Evolutionary conservation across 2,113 vertebrate species (phyloP).

Genomic region (Scytalopus superciliaris): DNA sequence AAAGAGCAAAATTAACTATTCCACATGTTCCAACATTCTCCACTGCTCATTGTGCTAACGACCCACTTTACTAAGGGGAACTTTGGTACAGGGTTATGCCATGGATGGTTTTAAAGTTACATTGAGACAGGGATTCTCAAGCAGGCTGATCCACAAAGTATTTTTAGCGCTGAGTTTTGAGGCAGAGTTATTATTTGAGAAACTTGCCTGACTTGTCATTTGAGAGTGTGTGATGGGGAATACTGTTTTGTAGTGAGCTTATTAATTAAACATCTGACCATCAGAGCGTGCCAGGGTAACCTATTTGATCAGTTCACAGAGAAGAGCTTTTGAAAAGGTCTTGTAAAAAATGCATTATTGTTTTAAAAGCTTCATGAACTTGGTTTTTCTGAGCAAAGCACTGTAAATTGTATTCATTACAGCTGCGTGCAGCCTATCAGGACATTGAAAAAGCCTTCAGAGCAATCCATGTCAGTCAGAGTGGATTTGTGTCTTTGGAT

Average conservation of each 20-base stretch:
- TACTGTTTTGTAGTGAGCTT: constrained; percentile 21
- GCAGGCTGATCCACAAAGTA: not conserved
- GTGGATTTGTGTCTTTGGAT: constrained; percentile 73
- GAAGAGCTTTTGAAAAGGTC: not conserved
- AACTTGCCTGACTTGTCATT: constrained; percentile 53
- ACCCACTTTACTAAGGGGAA: not conserved
- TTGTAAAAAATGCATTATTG: constrained; percentile 37
- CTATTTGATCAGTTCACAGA: constrained; percentile 65
- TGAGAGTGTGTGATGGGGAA: not conserved
- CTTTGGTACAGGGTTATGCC: not conserved
- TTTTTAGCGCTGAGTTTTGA: constrained; percentile 50
- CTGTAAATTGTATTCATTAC: constrained; percentile 33
- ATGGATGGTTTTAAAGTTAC: not conserved
- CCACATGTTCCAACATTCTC: not conserved
- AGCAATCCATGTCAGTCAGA: constrained; percentile 68
- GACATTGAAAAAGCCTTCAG: constrained; percentile 70
- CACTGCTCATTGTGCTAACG: not conserved
- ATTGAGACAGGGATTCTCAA: constrained; percentile 10
- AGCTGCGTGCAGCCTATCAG: constrained; percentile 44
- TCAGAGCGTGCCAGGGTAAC: constrained; percentile 26
- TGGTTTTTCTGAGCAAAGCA: constrained; percentile 12
- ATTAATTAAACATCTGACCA: constrained; percentile 73
- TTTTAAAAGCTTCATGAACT: not conserved
- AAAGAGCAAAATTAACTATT: not conserved
- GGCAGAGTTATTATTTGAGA: not conserved